These are phyloP conservation scores for Pipistrellus pygmaeus DNA, from an alignment of 2,797 vertebrate genomes.

Conservation along the genomic window DNA sequence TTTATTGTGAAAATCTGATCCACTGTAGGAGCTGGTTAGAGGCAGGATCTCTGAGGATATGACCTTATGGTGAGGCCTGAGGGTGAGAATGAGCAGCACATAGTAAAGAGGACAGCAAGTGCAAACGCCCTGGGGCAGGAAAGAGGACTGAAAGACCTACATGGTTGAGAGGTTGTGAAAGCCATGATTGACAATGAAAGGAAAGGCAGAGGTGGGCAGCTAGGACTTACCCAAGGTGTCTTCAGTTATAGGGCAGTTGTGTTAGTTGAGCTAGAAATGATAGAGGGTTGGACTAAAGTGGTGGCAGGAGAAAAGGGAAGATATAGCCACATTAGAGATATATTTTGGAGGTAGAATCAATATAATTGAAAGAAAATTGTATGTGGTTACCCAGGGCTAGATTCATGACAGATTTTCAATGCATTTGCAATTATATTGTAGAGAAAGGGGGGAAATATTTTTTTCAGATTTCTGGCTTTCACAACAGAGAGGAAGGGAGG, in stretches of 20 bases:
- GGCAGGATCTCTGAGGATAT: not conserved
- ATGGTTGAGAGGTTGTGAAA: not conserved
- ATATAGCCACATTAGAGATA: not conserved
- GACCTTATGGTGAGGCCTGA: not conserved
- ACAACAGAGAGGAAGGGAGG: not conserved
- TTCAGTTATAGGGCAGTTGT: not conserved
- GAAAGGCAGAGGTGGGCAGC: not conserved
- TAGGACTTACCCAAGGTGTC: not conserved
- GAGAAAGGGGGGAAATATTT: not conserved
- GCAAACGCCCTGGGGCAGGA: not conserved
- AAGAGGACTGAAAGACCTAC: not conserved
- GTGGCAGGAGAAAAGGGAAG: not conserved
- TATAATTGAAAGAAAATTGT: not conserved
- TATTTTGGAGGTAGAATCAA: not conserved
- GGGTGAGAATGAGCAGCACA: not conserved
- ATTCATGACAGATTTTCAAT: not conserved
- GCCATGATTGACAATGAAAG: not conserved
- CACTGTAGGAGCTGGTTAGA: not conserved
- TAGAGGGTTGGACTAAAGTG: not conserved
- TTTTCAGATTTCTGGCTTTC: not conserved
- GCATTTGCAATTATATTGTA: not conserved
- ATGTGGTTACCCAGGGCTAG: not conserved
- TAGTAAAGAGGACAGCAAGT: not conserved
- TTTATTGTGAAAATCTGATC: no score
- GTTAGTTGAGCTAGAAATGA: not conserved